Base-by-base conservation (phyloP, 2,888 invertebrate species). In the Marasmarcha lunaedactyla region DNA sequence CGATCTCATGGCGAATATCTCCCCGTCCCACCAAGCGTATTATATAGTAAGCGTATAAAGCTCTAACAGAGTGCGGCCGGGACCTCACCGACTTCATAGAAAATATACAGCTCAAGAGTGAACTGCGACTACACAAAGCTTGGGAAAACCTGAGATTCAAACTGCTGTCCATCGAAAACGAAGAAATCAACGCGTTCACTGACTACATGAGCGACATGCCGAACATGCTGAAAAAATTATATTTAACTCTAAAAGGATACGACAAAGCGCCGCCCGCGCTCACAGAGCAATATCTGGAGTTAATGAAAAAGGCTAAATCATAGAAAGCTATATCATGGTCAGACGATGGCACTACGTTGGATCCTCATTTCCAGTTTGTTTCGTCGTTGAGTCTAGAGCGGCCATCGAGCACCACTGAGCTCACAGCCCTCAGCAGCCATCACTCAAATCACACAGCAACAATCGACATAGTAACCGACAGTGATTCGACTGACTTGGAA, bases 281-380 rank as follows among this genome's bases (percentile, higher is more conserved):
- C 50, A 84, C 81, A 0, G 59, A 69, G 0, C 85, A 88, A 44
- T 90, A 89, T 47, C 62, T 87, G 15, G 85, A 87, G 5, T 55
- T 90, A 0, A 77, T 88, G 49, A 86, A 84, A 46, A 81, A 85
- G 43, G 74, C 86, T 0, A 88, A 88, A 51, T 86, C 87, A 0
- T 78, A 85, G 1, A 86, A 86, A 53, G 77, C 77, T 15, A 87
- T 90, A 10, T 84, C 85, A 9, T 90, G 89, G 88, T 83, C 84
- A 0, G 88, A 88, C 47, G 64, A 65, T 30, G 71, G 76, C 9
- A 37, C 43, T 0, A 68, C 70, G 26, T 52, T 41, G 1, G 71
- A 73, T 30, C 44, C 64, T 0, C 58, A 68, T 14, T 71, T 77
- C 50, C 69, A 68, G 48, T 74, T 65, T 43, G 59, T 81, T 14